Evolutionary conservation across 2,888 invertebrate species (phyloP).

Genomic region (Serripes groenlandicus): DNA sequence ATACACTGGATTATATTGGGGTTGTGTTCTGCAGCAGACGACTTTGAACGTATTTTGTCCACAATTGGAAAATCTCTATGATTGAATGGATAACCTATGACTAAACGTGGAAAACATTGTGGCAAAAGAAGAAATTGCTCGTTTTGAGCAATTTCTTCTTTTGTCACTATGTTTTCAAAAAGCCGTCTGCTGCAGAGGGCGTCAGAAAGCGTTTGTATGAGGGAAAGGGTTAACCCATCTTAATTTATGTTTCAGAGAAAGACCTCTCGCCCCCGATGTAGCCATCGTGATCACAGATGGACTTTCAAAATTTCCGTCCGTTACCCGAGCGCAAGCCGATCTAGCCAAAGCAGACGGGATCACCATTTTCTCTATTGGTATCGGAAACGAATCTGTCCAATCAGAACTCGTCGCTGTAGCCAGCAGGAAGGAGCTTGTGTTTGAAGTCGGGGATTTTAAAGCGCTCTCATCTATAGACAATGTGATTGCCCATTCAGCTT

Average conservation of each 20-base stretch:
- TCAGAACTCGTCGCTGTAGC: slow-evolving; percentile 56
- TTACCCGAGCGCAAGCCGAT: slow-evolving; percentile 53
- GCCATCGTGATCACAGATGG: slow-evolving; percentile 66
- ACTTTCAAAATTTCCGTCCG: slow-evolving; percentile 55
- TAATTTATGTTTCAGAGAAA: slow-evolving; percentile 40
- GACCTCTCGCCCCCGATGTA: slow-evolving; percentile 59
- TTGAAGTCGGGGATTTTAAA: slow-evolving; percentile 57
- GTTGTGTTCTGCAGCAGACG: no score
- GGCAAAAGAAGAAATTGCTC: no score
- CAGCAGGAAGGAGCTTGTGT: slow-evolving; percentile 45
- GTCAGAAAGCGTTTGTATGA: no score
- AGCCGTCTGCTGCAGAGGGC: no score
- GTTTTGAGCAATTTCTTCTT: no score
- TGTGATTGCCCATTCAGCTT: slow-evolving; percentile 62
- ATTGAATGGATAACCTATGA: no score
- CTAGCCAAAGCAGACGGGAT: slow-evolving; percentile 58
- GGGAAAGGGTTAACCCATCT: no score
- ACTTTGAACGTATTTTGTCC: no score
- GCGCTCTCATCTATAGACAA: slow-evolving; percentile 46
- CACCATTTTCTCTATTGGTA: slow-evolving; percentile 66
- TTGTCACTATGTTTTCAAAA: no score
- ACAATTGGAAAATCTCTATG: no score
- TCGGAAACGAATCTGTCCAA: slow-evolving; percentile 58
- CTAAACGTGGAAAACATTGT: no score
- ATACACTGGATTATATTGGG: no score